Percentiles rank a stretch among this genome's conserved stretches.
Conservation (phyloP, 2,797 vertebrate genomes). For the Labeo calbasu region DNA sequence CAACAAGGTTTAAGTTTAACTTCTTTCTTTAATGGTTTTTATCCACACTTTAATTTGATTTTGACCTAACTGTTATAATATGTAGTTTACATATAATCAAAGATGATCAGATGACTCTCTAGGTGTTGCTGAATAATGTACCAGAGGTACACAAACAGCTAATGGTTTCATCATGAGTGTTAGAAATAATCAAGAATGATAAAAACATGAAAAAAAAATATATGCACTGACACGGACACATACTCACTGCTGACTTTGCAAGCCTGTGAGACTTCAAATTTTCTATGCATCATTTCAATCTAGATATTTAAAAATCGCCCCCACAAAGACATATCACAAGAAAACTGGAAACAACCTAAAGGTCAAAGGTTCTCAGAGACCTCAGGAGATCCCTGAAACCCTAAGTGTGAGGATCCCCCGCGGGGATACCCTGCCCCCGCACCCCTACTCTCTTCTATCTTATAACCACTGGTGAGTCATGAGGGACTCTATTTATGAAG, state of each 20-base stretch:
- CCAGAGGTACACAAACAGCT: background rate
- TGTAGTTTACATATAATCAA: background rate
- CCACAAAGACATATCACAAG: conserved; percentile 46
- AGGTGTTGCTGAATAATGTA: background rate
- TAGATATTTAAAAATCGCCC: conserved; percentile 50
- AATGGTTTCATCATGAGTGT: background rate
- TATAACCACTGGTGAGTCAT: conserved; percentile 68
- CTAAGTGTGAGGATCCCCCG: conserved; percentile 66
- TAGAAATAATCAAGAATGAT: no score
- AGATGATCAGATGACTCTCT: background rate
- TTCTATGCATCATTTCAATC: conserved; percentile 30
- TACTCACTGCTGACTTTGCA: background rate
- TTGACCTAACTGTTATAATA: background rate
- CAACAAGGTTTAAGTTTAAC: background rate
- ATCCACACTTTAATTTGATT: background rate
- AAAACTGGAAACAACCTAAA: conserved; percentile 58
- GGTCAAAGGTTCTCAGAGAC: conserved; percentile 47
- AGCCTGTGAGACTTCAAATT: background rate
- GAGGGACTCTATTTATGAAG: conserved; percentile 56
- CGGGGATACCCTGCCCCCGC: conserved; percentile 75
- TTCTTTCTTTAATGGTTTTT: background rate
- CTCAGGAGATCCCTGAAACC: conserved; percentile 77
- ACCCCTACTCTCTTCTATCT: conserved; percentile 63
- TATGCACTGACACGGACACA: no score
- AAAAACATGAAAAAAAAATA: no score